phyloP scores from a whole-genome alignment of 2,113 vertebrate species.

The Paratilapia polleni region DNA sequence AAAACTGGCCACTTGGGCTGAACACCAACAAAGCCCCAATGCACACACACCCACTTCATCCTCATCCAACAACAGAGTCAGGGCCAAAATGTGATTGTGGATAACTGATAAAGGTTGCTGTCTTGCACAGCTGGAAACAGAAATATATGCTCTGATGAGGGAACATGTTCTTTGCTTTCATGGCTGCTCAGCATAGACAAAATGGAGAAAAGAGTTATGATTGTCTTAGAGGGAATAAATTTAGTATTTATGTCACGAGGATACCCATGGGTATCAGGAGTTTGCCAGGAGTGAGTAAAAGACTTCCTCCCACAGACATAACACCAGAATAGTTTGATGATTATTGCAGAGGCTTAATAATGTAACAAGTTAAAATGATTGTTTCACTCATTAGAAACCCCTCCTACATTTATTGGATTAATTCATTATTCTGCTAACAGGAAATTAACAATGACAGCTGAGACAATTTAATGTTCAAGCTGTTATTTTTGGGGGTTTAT shows the following conservation, averaged over 20 bases:
- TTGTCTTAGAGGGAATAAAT: constrained; percentile 12
- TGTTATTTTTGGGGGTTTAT: too few species aligned
- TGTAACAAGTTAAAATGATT: neutral
- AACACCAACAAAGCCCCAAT: constrained; percentile 4
- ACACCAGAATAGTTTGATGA: neutral
- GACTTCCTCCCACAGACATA: neutral
- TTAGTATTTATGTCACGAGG: neutral
- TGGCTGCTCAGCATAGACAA: neutral
- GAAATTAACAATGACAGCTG: neutral
- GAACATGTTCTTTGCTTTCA: constrained; percentile 17
- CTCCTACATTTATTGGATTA: neutral
- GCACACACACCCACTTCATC: constrained; percentile 3
- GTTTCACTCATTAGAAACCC: neutral
- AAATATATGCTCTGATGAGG: constrained; percentile 38
- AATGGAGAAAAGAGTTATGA: neutral
- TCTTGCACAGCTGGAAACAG: constrained; percentile 35
- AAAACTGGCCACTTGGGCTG: constrained; percentile 2
- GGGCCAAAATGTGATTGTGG: constrained; percentile 20
- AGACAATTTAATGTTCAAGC: neutral
- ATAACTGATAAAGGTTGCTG: constrained; percentile 30
- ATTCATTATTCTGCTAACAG: neutral
- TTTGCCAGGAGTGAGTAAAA: neutral
- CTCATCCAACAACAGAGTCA: neutral
- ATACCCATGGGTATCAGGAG: neutral
- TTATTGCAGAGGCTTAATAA: neutral